Percentiles rank a stretch among this genome's conserved stretches.
Evolutionary conservation across 2,113 vertebrate genomes (phyloP).

Genomic region (Centropus unirufus): DNA sequence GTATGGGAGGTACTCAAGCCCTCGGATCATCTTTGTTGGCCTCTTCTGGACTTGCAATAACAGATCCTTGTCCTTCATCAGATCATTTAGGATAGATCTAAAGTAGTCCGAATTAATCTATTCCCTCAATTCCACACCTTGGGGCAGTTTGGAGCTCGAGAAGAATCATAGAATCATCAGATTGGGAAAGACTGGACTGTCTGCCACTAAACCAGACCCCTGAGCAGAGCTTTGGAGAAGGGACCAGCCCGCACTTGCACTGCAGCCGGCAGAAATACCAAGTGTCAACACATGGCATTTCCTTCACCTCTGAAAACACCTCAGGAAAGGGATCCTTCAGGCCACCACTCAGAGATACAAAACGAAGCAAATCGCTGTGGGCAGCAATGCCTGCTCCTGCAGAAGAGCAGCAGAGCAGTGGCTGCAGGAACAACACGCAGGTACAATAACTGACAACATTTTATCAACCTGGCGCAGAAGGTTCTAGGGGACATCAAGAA

Average conservation of each 20-base stretch:
- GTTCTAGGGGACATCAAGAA: background rate
- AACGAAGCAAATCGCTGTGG: rapidly evolving
- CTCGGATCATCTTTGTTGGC: too few species aligned
- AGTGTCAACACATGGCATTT: background rate
- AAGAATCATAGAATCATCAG: background rate
- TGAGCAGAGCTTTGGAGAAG: too few species aligned
- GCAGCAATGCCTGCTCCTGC: rapidly evolving
- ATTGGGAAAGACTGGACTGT: too few species aligned
- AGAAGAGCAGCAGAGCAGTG: background rate
- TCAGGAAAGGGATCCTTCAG: background rate
- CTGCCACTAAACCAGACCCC: too few species aligned
- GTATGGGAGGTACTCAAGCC: too few species aligned
- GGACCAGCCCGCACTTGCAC: background rate
- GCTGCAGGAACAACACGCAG: rapidly evolving
- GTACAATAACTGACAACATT: background rate
- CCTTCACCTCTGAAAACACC: background rate
- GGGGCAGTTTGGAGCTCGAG: background rate
- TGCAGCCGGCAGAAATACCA: background rate
- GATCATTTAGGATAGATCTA: background rate
- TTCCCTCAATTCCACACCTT: background rate
- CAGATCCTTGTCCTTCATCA: too few species aligned
- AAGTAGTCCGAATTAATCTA: too few species aligned
- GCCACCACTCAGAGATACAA: background rate
- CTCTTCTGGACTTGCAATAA: too few species aligned
- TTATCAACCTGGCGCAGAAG: background rate